Evolutionary conservation across 2,113 vertebrate genomes (phyloP), one percentile per base, ranked within the genome.

Genomic region (Amblyopsis rosae): DNA sequence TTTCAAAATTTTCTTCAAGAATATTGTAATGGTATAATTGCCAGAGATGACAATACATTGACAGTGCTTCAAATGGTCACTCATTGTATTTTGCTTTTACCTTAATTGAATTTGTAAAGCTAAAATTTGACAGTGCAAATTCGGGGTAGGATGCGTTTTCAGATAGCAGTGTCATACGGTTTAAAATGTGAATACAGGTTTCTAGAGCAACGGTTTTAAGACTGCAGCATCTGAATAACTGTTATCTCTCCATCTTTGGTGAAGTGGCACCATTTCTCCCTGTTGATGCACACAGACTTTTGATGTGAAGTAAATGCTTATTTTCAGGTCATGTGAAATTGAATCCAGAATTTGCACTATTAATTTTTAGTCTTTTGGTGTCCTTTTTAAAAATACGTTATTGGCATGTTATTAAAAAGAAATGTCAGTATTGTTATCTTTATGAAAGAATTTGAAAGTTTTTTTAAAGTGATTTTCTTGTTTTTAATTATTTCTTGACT

Each of bases 351-450:
- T 87, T 88, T 90, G 88, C 87, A 88, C 82, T 87, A 59, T 84
- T 60, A 35, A 70, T 41, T 46, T 17, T 59, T 41, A 49, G 80
- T 80, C 75, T 76, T 68, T 76, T 32, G 2, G 67, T 80, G 79
- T 84, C 81, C 75, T 82, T 80, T 26, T 81, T 48, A 62, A 73
- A 49, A 70, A 82, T 84, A 69, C 73, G 86, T 90, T 82, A 79
- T 86, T 67, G 86, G 89, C 91, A 92, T 92, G 92, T 89, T 67
- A 81, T 88, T 41, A 41, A 41, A 41, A 49, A 64, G 82, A 81
- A 87, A 75, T 70, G 75, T 88, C 88, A 87, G 84, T 91, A 82
- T 90, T 90, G 85, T 87, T 88, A 89, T 88, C 83, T 73, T 80
- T 87, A 84, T 41, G 35, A 41, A 71, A 83, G 48, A 82, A 78